Evolutionary conservation across 2,888 invertebrate species (phyloP).

Genomic region (Smittia aterrima): DNA sequence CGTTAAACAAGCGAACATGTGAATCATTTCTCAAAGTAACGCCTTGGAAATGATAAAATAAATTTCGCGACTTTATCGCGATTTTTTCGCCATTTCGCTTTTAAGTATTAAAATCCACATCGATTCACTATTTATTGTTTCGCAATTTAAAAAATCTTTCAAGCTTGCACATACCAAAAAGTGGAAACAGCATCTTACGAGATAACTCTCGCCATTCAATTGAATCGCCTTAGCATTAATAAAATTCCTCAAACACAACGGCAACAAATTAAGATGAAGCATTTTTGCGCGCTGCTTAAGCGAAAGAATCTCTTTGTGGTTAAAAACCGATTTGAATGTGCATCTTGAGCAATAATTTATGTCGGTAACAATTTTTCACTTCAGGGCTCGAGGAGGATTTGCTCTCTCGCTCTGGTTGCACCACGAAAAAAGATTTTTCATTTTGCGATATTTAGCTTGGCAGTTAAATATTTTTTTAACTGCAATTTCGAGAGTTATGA

Average conservation of each 20-base stretch:
- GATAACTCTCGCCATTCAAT: constrained; percentile 8
- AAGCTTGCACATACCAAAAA: background rate
- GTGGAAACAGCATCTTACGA: background rate
- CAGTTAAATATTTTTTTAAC: background rate
- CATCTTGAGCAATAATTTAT: constrained; percentile 36
- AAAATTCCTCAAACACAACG: constrained; percentile 9
- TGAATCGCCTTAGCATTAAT: background rate
- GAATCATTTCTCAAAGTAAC: constrained; percentile 39
- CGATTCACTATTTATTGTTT: constrained; percentile 38
- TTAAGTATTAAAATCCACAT: constrained; percentile 21
- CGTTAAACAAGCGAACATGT: constrained; percentile 26
- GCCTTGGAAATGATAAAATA: constrained; percentile 40
- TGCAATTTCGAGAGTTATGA: background rate
- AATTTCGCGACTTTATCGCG: constrained; percentile 34
- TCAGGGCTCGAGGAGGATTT: constrained; percentile 16
- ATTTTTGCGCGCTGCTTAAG: background rate
- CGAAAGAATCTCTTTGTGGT: background rate
- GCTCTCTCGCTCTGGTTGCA: background rate
- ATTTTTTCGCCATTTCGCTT: constrained; percentile 38
- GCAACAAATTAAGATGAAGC: constrained; percentile 27
- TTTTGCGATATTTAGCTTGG: background rate
- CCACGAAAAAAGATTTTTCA: background rate
- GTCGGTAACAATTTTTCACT: constrained; percentile 30
- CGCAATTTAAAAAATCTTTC: constrained; percentile 3
- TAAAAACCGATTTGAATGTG: constrained; percentile 19